Base-by-base conservation (phyloP, 1,140 invertebrate genomes). In the Papilio machaon region DNA sequence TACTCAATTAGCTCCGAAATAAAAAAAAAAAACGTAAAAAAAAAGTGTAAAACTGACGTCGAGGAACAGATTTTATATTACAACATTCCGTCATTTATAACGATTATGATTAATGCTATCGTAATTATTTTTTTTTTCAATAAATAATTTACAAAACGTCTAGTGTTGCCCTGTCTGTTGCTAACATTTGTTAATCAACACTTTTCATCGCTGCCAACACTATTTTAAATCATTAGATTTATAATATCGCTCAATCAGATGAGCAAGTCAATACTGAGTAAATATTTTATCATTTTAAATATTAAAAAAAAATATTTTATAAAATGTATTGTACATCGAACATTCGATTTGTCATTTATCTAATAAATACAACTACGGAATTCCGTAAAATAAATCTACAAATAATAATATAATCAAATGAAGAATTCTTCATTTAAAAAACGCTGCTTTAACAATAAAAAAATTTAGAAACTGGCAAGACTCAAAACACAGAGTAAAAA, bases 41-140 rank as follows among this genome's bases (percentile, higher is more conserved):
- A 87, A 86, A 85, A 90, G 85, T 82, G 85, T 89, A 86, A 85
- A 85, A 85, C 78, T 84, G 84, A 87, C 83, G 83, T 85, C 81
- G 87, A 91, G 91, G 90, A 92, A 91, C 88, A 87, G 86, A 91
- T 87, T 85, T 87, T 87, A 87, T 84, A 87, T 88, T 88, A 91
- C 86, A 91, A 84, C 85, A 85, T 85, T 30, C 83, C 86, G 83
- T 84, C 80, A 64, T 82, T 83, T 83, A 82, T 79, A 84, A 54
- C 82, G 83, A 86, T 85, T 81, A 80, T 80, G 67, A 83, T 83
- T 82, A 82, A 23, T 70, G 76, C 83, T 87, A 84, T 79, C 79
- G 82, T 82, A 79, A 82, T 78, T 67, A 60, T 83, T 79, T 80
- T 82, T 82, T 30, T 30, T 35, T 82, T 85, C 83, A 87, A 89